phyloP scores from a whole-genome alignment of 2,113 vertebrate genomes.

The Sminthopsis crassicaudata region DNA sequence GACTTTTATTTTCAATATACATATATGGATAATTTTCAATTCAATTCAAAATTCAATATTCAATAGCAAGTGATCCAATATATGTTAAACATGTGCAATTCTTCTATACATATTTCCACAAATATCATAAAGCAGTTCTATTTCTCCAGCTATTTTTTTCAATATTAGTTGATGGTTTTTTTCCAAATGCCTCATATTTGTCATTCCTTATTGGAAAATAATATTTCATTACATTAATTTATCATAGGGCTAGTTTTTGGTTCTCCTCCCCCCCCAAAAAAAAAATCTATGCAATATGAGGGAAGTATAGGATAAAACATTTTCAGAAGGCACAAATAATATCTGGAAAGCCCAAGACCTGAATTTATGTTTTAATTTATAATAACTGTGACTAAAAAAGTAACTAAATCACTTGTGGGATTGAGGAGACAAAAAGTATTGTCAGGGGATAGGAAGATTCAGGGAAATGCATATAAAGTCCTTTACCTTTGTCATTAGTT shows the following conservation, averaged over 20 bases:
- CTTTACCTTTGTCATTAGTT: background rate
- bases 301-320: background rate
- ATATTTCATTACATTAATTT: background rate
- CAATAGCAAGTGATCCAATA: too few relatives aligned
- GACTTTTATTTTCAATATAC: too few relatives aligned
- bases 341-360: background rate
- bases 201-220: background rate
- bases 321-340: background rate
- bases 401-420: background rate
- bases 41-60: too few relatives aligned
- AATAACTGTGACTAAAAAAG: background rate
- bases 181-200: background rate
- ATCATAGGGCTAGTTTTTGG: background rate
- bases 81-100: too few relatives aligned
- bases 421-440: background rate
- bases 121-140: background rate
- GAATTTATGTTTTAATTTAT: constrained; percentile 34
- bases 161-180: background rate
- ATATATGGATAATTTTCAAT: too few relatives aligned
- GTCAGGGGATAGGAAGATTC: background rate
- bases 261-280: background rate
- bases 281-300: background rate
- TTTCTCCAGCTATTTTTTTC: background rate
- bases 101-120: too few relatives aligned
- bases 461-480: background rate